phyloP scores from a whole-genome alignment of 2,888 invertebrate species.

The Opisthograptis luteolata region DNA sequence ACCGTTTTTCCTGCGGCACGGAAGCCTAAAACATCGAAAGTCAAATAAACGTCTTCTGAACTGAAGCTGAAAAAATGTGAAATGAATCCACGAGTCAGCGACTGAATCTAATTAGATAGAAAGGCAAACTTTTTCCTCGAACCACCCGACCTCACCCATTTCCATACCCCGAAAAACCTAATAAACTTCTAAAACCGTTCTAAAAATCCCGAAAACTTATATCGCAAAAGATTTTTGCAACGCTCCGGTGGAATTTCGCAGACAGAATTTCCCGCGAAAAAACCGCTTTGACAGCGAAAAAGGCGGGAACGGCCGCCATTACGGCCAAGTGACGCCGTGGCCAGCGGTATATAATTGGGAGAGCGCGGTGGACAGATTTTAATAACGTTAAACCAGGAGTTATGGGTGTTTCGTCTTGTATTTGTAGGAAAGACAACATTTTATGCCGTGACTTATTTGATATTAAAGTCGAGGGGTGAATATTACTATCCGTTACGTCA shows the following conservation, averaged over 20 bases:
- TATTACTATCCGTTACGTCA: too few relatives aligned
- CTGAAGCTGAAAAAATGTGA: too few relatives aligned
- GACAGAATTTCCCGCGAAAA: conserved; percentile 71
- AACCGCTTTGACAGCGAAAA: conserved; percentile 81
- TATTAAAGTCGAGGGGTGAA: conserved; percentile 15
- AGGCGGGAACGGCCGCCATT: conserved; percentile 83
- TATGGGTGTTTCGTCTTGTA: conserved; percentile 38
- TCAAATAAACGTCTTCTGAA: too few relatives aligned
- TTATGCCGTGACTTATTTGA: conserved; percentile 22
- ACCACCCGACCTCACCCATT: conserved; percentile 13
- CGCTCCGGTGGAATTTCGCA: conserved; percentile 33
- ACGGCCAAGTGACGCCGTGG: conserved; percentile 86
- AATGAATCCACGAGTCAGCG: too few relatives aligned
- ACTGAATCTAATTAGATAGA: neutral
- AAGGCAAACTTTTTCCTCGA: conserved; percentile 4
- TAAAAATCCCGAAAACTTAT: conserved; percentile 30
- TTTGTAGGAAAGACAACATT: conserved; percentile 32
- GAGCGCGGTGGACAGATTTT: conserved; percentile 52
- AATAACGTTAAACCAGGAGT: conserved; percentile 47
- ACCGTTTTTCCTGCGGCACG: too few relatives aligned
- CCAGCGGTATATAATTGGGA: conserved; percentile 55
- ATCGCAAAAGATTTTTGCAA: conserved; percentile 37
- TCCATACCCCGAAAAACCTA: conserved; percentile 20
- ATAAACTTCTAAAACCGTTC: conserved; percentile 27
- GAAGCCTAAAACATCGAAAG: too few relatives aligned